Percentiles rank a stretch among this genome's conserved stretches.
phyloP scores from a whole-genome alignment of 2,113 vertebrate genomes.

The Cygnus atratus region DNA sequence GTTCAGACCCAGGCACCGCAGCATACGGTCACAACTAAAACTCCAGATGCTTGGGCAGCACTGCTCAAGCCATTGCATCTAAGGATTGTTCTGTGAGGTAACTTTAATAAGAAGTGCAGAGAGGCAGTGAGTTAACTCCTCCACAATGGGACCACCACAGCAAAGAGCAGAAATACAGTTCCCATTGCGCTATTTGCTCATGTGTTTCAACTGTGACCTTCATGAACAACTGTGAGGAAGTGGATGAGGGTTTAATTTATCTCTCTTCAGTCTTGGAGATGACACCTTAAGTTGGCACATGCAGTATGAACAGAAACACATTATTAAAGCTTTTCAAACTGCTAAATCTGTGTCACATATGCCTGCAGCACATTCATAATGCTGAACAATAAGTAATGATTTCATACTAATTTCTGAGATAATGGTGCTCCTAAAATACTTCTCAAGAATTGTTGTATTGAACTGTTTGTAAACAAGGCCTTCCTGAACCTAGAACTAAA shows the following conservation, averaged over 20 bases:
- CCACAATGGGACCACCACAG: background rate
- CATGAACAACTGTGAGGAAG: background rate
- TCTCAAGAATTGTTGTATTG: background rate
- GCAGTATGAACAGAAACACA: background rate
- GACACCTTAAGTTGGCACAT: background rate
- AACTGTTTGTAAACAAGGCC: background rate
- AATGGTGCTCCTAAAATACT: background rate
- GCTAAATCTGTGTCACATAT: background rate
- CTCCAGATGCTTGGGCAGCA: background rate
- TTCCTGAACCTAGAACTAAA: background rate
- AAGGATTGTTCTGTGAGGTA: accelerated
- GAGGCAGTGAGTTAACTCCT: background rate
- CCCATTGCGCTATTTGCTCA: background rate
- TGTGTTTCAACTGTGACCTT: background rate
- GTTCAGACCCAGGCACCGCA: background rate
- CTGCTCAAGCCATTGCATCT: background rate
- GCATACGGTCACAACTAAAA: background rate
- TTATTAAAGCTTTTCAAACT: background rate
- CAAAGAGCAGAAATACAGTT: background rate
- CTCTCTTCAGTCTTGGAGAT: background rate
- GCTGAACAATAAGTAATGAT: background rate
- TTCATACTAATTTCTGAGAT: background rate
- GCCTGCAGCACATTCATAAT: background rate
- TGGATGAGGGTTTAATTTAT: background rate
- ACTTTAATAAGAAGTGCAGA: background rate